These are phyloP conservation scores for Lordiphosa stackelbergi DNA, from an alignment of 1,140 invertebrate genomes.

Conservation along the genomic window DNA sequence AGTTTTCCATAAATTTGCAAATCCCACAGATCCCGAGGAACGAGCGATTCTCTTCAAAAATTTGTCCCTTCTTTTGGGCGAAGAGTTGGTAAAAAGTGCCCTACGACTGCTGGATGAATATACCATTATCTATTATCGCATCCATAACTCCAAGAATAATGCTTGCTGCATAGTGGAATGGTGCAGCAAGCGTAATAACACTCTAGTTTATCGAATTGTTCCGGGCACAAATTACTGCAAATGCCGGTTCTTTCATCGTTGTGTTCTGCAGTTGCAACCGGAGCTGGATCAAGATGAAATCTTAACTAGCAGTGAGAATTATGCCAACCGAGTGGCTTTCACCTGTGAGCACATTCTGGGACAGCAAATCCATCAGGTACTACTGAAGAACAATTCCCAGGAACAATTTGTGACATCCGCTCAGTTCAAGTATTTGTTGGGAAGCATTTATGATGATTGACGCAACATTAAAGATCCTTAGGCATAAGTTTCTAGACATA, in stretches of 20 bases:
- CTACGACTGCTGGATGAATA: constrained; percentile 44
- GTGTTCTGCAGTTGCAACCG: constrained; percentile 27
- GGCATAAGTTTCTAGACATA: no score
- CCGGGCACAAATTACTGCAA: constrained; percentile 50
- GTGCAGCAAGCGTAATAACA: constrained; percentile 15
- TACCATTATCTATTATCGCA: constrained; percentile 27
- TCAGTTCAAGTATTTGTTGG: constrained; percentile 26
- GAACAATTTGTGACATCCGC: constrained; percentile 17
- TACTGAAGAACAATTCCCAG: constrained; percentile 1
- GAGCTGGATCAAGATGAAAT: neutral
- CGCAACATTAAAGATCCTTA: no score
- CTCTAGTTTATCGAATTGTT: constrained; percentile 24
- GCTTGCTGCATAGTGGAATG: constrained; percentile 23
- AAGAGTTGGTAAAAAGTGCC: constrained; percentile 25
- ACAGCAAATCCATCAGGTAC: constrained; percentile 77
- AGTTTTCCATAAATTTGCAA: no score
- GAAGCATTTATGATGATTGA: constrained; percentile 25
- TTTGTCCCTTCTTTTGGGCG: constrained; percentile 29
- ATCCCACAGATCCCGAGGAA: constrained; percentile 3
- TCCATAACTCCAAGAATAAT: neutral
- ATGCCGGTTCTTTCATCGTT: constrained; percentile 35
- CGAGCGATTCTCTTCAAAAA: constrained; percentile 19
- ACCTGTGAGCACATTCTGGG: constrained; percentile 84
- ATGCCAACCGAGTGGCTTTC: constrained; percentile 39
- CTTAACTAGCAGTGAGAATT: neutral